These are phyloP conservation scores for Cephus rjabovi DNA, from an alignment of 2,888 invertebrate genomes.

Conservation along the genomic window DNA sequence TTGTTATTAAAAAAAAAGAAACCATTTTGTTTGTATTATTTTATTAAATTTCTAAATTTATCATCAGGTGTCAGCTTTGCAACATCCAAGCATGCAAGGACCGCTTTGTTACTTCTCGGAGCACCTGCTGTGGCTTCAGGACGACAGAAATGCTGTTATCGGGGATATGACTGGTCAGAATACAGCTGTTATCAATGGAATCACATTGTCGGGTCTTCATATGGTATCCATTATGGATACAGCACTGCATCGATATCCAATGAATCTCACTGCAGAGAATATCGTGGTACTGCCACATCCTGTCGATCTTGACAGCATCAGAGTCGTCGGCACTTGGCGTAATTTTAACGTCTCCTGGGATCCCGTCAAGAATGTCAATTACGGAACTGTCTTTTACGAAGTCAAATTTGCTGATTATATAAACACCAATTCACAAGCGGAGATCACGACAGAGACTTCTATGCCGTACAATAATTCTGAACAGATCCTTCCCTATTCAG, in stretches of 20 bases:
- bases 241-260: constrained; percentile 73
- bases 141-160: constrained; percentile 78
- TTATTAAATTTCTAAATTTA: neutral
- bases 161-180: constrained; percentile 82
- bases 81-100: constrained; percentile 74
- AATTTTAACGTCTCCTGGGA: constrained; percentile 88
- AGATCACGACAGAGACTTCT: constrained; percentile 55
- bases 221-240: constrained; percentile 81
- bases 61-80: constrained; percentile 63
- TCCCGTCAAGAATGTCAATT: constrained; percentile 79
- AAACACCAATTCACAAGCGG: constrained; percentile 71
- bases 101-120: constrained; percentile 85
- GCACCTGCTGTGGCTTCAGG: constrained; percentile 86
- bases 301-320: constrained; percentile 76
- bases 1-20: neutral
- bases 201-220: constrained; percentile 74
- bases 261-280: constrained; percentile 67
- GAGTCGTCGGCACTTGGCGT: constrained; percentile 80
- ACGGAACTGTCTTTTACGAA: constrained; percentile 86
- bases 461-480: constrained; percentile 65
- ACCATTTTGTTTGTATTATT: neutral
- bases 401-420: constrained; percentile 75
- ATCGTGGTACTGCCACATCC: constrained; percentile 80
- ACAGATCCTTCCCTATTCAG: constrained; percentile 76
- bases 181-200: constrained; percentile 75